Evolutionary conservation across 2,113 vertebrate genomes (phyloP).

Genomic region (Gavia stellata): DNA sequence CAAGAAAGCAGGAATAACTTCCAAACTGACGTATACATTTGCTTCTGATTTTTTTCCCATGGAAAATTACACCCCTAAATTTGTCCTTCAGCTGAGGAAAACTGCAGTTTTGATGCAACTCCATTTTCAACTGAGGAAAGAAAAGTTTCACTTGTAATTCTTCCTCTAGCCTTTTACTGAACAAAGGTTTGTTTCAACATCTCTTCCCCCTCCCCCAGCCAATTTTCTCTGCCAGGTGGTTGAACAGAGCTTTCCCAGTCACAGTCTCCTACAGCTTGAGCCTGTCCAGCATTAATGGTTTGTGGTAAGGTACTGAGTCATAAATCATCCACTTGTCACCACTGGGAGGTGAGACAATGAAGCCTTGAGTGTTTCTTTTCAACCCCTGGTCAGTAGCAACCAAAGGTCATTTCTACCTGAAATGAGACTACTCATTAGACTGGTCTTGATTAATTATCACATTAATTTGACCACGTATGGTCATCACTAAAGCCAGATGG

Average conservation of each 20-base stretch:
- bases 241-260: background rate
- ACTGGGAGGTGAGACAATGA: background rate
- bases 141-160: background rate
- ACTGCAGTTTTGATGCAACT: background rate
- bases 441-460: conserved; percentile 15
- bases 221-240: conserved; percentile 3
- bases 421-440: background rate
- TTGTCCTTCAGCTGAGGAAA: background rate
- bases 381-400: background rate
- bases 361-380: background rate
- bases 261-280: background rate
- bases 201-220: background rate
- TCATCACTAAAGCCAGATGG: conserved; percentile 10
- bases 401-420: background rate
- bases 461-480: background rate
- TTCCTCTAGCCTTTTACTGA: background rate
- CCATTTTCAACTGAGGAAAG: background rate
- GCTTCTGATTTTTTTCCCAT: background rate
- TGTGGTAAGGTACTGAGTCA: conserved; percentile 14
- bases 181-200: background rate
- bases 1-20: background rate
- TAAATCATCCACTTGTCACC: conserved; percentile 8
- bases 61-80: background rate
- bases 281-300: conserved; percentile 58
- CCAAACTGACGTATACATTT: background rate